phyloP scores from a whole-genome alignment of 2,113 vertebrate genomes.

The Propithecus coquereli region DNA sequence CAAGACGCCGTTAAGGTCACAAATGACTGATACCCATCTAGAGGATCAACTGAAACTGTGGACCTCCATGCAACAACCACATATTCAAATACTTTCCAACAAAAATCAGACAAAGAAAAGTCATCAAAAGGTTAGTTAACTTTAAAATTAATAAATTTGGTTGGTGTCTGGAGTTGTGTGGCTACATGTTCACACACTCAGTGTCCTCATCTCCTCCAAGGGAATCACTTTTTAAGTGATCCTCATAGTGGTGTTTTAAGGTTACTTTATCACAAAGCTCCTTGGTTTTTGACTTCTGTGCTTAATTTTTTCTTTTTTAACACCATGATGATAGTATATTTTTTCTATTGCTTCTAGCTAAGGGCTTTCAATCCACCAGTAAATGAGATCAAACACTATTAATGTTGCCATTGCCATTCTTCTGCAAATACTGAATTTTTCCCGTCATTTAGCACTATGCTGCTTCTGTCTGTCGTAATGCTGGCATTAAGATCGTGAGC shows the following conservation, averaged over 20 bases:
- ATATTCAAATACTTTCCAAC: too few relatives aligned
- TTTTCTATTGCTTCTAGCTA: conserved; percentile 71
- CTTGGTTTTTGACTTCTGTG: conserved; percentile 73
- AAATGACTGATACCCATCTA: too few relatives aligned
- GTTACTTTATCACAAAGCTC: conserved; percentile 62
- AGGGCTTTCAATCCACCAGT: conserved; percentile 76
- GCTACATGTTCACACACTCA: conserved; percentile 72
- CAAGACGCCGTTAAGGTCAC: too few relatives aligned
- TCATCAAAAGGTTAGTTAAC: too few relatives aligned
- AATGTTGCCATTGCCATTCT: conserved; percentile 70
- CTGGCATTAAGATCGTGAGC: conserved; percentile 93
- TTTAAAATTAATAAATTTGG: neutral
- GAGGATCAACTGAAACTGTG: too few relatives aligned
- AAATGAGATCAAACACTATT: conserved; percentile 74
- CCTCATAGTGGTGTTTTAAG: conserved; percentile 68
- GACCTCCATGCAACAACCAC: too few relatives aligned
- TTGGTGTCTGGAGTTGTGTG: conserved; percentile 65
- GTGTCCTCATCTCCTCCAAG: conserved; percentile 61
- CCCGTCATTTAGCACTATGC: conserved; percentile 76
- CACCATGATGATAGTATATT: conserved; percentile 76
- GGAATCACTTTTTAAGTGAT: conserved; percentile 67
- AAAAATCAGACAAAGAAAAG: too few relatives aligned
- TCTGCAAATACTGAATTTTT: conserved; percentile 81
- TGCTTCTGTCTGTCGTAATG: conserved; percentile 90
- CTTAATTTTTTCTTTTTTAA: conserved; percentile 72